Evolutionary conservation across 2,888 invertebrate genomes (phyloP).

Genomic region (Xestia c-nigrum): DNA sequence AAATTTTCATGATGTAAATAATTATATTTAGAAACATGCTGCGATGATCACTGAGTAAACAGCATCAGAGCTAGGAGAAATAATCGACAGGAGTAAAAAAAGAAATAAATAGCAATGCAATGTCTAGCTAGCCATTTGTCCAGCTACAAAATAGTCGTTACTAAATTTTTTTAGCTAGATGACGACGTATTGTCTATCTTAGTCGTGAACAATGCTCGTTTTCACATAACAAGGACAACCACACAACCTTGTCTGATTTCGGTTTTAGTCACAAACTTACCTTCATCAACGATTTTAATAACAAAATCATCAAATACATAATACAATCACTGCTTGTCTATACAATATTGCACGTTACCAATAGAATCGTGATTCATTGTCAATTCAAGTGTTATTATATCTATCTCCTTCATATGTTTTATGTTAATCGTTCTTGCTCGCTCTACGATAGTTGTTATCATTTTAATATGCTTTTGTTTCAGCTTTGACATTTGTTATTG

Average conservation of each 20-base stretch:
- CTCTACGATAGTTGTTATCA: slow-evolving; percentile 72
- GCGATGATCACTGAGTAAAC: background rate
- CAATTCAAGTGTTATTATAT: slow-evolving; percentile 80
- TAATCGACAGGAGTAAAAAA: background rate
- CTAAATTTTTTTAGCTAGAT: slow-evolving; percentile 32
- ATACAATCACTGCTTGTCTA: slow-evolving; percentile 57
- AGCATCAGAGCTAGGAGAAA: background rate
- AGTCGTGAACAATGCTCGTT: slow-evolving; percentile 48
- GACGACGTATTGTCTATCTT: slow-evolving; percentile 40
- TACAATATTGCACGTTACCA: slow-evolving; percentile 66
- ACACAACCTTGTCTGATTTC: slow-evolving; percentile 48
- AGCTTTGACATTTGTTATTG: slow-evolving; percentile 51
- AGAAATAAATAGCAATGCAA: background rate
- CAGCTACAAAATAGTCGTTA: slow-evolving; percentile 1
- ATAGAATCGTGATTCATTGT: slow-evolving; percentile 79
- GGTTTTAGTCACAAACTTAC: slow-evolving; percentile 38
- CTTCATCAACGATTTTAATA: slow-evolving; percentile 31
- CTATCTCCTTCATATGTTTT: slow-evolving; percentile 69
- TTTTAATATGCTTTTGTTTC: slow-evolving; percentile 69
- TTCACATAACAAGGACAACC: slow-evolving; percentile 47
- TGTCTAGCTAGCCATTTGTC: background rate
- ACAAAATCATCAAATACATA: slow-evolving; percentile 53
- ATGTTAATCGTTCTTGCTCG: slow-evolving; percentile 69
- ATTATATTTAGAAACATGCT: background rate
- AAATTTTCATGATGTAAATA: background rate